These are phyloP conservation scores for Diarsia mendica DNA, from an alignment of 2,888 invertebrate genomes.

Conservation along the genomic window DNA sequence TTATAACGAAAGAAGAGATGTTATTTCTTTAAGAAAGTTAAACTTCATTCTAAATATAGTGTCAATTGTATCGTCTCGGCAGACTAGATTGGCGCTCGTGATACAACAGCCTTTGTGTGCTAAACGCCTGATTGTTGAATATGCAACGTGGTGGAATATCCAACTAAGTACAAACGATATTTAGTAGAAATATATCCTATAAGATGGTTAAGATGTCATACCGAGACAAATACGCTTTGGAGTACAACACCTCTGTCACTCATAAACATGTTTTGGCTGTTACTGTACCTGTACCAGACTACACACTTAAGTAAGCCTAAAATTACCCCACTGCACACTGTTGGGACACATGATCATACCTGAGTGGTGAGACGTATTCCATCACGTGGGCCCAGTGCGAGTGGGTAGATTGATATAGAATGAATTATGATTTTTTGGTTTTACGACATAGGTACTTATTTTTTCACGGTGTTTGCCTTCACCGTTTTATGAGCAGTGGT, in stretches of 20 bases:
- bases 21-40: not conserved
- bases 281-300: too few relatives aligned
- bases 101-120: constrained; percentile 16
- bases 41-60: not conserved
- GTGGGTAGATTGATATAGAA: not conserved
- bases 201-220: too few relatives aligned
- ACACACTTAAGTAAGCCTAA: not conserved
- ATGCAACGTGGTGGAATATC: too few relatives aligned
- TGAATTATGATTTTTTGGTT: not conserved
- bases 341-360: not conserved
- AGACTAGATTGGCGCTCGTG: constrained; percentile 2
- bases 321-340: not conserved
- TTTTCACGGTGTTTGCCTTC: not conserved
- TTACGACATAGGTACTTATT: too few relatives aligned
- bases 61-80: constrained; percentile 5
- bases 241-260: too few relatives aligned
- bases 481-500: not conserved
- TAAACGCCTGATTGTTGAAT: too few relatives aligned
- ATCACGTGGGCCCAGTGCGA: not conserved
- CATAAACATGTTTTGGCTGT: too few relatives aligned
- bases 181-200: too few relatives aligned
- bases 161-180: too few relatives aligned
- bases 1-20: not conserved
- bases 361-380: too few relatives aligned
- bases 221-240: too few relatives aligned